Base-by-base conservation (phyloP, 2,797 vertebrate genomes). In the Catharus ustulatus region DNA sequence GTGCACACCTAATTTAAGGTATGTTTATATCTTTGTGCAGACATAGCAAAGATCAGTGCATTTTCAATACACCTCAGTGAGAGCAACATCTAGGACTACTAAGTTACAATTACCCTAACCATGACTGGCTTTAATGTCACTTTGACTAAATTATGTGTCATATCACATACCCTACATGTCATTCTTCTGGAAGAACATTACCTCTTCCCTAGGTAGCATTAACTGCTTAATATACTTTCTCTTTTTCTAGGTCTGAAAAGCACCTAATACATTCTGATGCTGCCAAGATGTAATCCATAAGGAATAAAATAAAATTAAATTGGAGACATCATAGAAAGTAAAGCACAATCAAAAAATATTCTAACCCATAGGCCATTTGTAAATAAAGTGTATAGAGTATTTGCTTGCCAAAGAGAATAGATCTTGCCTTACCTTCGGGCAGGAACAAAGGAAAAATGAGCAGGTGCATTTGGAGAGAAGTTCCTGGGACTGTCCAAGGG, bases 401-500 rank as follows among this genome's bases (percentile, higher is more conserved):
- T 49, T 82, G 45, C 11, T 45, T 68, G 66, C n/a, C 61, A 77
- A 51, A 92, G 22, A 46, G 18, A 87, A 84, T 0, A 95, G 63
- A 67, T 71, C n/a, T 51, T 83, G 63, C 66, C 98, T 99, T 98
- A 99, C 99, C 99, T 99, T 96, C 99, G 98, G 14, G 99, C 98
- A 92, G 99, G 99, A 92, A 99, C 98, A 90, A 99, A 99, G 96
- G 99, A 99, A 98, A 99, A 99, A 96, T 99, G 99, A 84, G 98
- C 99, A 48, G 99, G 98, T 30, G 99, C 98, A 98, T 98, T 99
- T 54, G 99, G 99, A 95, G 99, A 99, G 96, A 99, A 99, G 97
- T 99, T 99, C 49, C 99, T 98, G 80, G 99, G 99, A 91, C 99
- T 99, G 97, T 99, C 99, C 98, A 99, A 93, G 13, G 99, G 99